Base-by-base conservation (phyloP, 2,888 invertebrate species). In the Pterostichus niger region DNA sequence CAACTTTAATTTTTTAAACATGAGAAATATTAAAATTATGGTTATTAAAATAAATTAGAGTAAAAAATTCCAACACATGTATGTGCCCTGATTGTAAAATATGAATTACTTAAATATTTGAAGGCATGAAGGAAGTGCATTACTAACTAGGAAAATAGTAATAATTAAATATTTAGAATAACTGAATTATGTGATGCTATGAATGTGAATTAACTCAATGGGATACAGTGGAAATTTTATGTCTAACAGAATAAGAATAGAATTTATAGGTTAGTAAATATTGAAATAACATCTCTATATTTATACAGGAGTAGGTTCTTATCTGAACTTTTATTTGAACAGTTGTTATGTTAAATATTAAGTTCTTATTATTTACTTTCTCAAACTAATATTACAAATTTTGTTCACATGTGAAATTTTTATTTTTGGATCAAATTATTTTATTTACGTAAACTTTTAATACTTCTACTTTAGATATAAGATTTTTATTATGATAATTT, bases 21-120 rank as follows among this genome's bases (percentile, higher is more conserved):
- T 44, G 68, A 10, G 40, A 24, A 71, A 71, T 71, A 71, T 71
- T 71, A 44, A 44, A 44, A 71, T 71, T 40, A 71, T 71, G 15
- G 44, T 71, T 71, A 71, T 71, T 71, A 44, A 44, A 71, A 71
- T 71, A 71, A 71, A 71, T 71, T 71, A 64, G 44, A 71, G 44
- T 3, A 40, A 64, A 71, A 68, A 44, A 71, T 44, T 64, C 64
- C 64, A 64, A 35, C 64, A n/a, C 56, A 9, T 6, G 15, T 56
- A 24, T 64, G 33, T 61, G 35, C 33, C n/a, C 2, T 35, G 64
- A 35, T 64, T 64, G n/a, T 35, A 64, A 64, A 64, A 59, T 9
- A 40, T 40, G 1, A 2, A 40, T 7, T 7, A 7, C 40, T 40
- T 40, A 9, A 40, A 9, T 40, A 40, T 40, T 40, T 40, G 6